A percentile compares a stretch with the other conserved stretches of the same genome.
Evolutionary conservation across 2,113 vertebrate species (phyloP).

Genomic region (Perca flavescens): DNA sequence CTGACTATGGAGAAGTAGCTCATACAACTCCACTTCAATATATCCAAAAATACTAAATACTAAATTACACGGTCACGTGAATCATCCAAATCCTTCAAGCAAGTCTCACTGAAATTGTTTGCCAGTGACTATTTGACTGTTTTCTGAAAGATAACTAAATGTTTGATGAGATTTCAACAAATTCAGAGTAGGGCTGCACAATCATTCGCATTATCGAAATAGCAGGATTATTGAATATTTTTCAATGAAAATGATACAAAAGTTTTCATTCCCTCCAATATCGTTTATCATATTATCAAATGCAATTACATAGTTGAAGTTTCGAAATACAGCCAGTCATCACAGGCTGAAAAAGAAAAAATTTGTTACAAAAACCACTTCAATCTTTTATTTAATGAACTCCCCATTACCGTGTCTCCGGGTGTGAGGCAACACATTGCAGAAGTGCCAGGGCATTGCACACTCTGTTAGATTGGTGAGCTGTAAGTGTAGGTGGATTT

Average conservation of each 20-base stretch:
- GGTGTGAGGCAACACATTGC: slow-evolving; percentile 97
- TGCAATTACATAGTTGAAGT: neutral
- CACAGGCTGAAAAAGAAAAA: neutral
- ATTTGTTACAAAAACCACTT: neutral
- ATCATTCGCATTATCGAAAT: no score
- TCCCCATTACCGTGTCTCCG: slow-evolving; percentile 90
- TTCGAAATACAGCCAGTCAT: neutral
- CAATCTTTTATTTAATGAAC: neutral
- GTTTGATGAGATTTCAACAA: neutral
- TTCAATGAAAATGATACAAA: no score
- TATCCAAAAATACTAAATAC: no score
- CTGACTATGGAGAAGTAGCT: no score
- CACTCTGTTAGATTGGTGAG: slow-evolving; percentile 98
- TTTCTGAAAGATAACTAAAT: no score
- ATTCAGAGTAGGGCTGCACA: neutral
- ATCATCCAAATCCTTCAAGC: neutral
- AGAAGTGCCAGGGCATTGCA: slow-evolving; percentile 96
- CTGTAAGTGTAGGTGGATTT: slow-evolving; percentile 96
- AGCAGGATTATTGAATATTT: no score
- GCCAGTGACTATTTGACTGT: neutral
- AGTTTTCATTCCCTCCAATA: no score
- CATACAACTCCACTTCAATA: no score
- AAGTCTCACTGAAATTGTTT: slow-evolving; percentile 1
- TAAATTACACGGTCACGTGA: neutral
- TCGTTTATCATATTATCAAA: no score